Base-by-base conservation (phyloP, 2,888 invertebrate species). In the Noctua janthina region DNA sequence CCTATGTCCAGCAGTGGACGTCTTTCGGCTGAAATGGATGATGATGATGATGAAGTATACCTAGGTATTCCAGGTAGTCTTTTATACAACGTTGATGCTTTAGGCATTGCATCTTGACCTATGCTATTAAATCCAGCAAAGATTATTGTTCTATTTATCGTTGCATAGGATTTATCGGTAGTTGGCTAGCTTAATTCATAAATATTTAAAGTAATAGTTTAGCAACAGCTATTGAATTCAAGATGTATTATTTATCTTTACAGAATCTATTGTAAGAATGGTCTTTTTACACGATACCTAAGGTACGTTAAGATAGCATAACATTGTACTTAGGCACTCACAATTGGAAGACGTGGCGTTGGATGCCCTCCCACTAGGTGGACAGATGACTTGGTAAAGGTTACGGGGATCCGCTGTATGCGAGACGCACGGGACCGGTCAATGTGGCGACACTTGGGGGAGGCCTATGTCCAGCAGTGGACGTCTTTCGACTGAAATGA, bases 81-180 rank as follows among this genome's bases (percentile, higher is more conserved):
- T 59, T 4, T 62, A 62, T 7, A 56, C 56, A 4, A n/a, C n/a
- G 13, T 4, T 59, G 11, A 59, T 29, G 17, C 2, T 11, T 10
- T 35, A 46, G 7, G 17, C 17, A 62, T 70, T 29, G 46, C 35
- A 23, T 1, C 2, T 49, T 49, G 20, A 15, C 13, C 13, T 76
- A 13, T 29, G 49, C 17, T 13, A 39, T 49, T 62, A n/a, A 23
- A n/a, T 69, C 62, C 51, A 43, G 59, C 72, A 72, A 73, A 67
- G 67, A 75, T 35, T 73, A 76, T 20, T 49, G 23, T 64, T 74
- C 5, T 35, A 71, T 85, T 76, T 49, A 79, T 81, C 54, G 71
- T 72, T 85, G 68, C 80, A 71, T 29, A 54, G 29, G 64, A 81
- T 79, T 81, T 69, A 83, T 81, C 69, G 68, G 54, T 13, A 69